Evolutionary conservation across 2,113 vertebrate species (phyloP).

Genomic region (Malurus cyaneus): DNA sequence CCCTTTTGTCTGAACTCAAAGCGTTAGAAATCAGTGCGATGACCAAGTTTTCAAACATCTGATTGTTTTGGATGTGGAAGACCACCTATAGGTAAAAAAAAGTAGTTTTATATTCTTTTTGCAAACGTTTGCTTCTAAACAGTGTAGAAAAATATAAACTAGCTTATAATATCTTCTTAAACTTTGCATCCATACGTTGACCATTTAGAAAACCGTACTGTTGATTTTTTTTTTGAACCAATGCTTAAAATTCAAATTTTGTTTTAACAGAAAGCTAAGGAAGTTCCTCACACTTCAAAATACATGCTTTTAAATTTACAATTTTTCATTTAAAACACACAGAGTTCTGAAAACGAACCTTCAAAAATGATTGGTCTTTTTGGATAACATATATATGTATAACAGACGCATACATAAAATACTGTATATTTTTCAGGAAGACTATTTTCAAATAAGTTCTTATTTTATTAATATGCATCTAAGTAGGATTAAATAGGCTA

Average conservation of each 20-base stretch:
- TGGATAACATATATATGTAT: not conserved
- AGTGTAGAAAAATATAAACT: not conserved
- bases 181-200: not conserved
- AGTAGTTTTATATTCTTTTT: not conserved
- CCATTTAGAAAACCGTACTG: not conserved
- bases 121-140: not conserved
- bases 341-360: not conserved
- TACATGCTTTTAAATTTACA: not conserved
- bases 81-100: not conserved
- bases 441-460: not conserved
- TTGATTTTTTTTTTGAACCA: not conserved
- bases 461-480: not conserved
- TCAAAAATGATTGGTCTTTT: not conserved
- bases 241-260: not conserved
- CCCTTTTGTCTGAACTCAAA: not conserved
- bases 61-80: not conserved
- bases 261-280: not conserved
- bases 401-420: not conserved
- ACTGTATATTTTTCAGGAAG: not conserved
- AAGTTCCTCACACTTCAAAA: not conserved
- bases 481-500: not conserved
- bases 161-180: not conserved
- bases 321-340: not conserved
- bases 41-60: not conserved
- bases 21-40: rapidly evolving